These are phyloP conservation scores for Xanthorhoe spadicearia DNA, from an alignment of 2,888 invertebrate species.

Conservation along the genomic window DNA sequence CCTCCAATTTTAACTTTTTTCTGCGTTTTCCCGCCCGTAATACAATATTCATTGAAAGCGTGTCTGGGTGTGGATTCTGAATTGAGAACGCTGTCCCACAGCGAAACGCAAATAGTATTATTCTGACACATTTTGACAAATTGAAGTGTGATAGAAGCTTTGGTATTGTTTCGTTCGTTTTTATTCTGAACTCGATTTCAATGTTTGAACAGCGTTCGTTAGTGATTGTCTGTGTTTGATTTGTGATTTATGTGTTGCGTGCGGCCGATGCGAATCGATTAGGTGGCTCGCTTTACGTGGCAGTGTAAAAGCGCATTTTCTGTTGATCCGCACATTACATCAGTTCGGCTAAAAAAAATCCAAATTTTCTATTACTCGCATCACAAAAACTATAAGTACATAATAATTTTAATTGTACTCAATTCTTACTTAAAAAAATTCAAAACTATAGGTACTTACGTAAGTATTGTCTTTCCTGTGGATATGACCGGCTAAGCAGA, in stretches of 20 bases:
- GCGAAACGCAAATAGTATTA: conserved; percentile 60
- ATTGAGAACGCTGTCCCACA: conserved; percentile 46
- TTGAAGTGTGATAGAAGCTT: conserved; percentile 69
- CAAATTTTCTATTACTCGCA: no score
- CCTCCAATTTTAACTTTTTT: conserved; percentile 57
- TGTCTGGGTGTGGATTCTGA: conserved; percentile 57
- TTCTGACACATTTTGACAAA: conserved; percentile 74
- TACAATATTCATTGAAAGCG: conserved; percentile 67
- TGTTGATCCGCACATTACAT: neutral
- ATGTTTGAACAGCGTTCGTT: conserved; percentile 77
- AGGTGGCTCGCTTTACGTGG: conserved; percentile 16
- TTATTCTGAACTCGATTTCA: conserved; percentile 73
- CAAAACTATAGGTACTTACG: no score
- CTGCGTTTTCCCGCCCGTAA: conserved; percentile 56
- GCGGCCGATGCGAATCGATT: conserved; percentile 67
- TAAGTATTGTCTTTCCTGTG: no score
- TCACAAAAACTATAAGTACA: no score
- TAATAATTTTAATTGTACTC: no score
- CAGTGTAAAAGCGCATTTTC: neutral
- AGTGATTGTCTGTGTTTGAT: conserved; percentile 76
- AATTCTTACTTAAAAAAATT: no score
- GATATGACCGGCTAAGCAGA: no score
- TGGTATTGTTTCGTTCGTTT: conserved; percentile 70
- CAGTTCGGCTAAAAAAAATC: neutral
- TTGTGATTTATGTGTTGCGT: conserved; percentile 71